These are phyloP conservation scores for Xanthia togata DNA, from an alignment of 2,888 invertebrate genomes.

Conservation along the genomic window DNA sequence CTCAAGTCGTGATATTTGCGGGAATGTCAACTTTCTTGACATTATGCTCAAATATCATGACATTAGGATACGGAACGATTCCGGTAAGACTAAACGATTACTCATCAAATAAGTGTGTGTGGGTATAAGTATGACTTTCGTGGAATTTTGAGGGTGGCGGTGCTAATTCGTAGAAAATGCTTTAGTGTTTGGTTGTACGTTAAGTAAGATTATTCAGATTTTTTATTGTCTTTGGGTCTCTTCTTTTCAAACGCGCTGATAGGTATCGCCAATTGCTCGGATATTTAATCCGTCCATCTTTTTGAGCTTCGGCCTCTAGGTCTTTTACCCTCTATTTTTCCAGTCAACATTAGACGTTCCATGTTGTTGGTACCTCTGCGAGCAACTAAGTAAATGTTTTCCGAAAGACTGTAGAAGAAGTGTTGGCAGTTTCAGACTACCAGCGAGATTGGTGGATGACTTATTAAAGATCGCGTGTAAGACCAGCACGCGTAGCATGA, in stretches of 20 bases:
- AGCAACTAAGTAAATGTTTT: background rate
- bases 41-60: slow-evolving; percentile 75
- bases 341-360: too few species aligned
- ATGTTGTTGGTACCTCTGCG: too few species aligned
- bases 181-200: background rate
- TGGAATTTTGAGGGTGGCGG: slow-evolving; percentile 27
- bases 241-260: too few species aligned
- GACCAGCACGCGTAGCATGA: too few species aligned
- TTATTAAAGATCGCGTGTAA: too few species aligned
- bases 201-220: slow-evolving; percentile 1
- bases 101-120: slow-evolving; percentile 28
- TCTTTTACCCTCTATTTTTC: too few species aligned
- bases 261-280: too few species aligned
- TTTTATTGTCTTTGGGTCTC: background rate
- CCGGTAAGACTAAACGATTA: slow-evolving; percentile 28
- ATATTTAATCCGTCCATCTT: too few species aligned
- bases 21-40: slow-evolving; percentile 79
- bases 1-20: slow-evolving; percentile 67
- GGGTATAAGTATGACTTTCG: slow-evolving; percentile 12
- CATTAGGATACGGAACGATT: slow-evolving; percentile 59
- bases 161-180: slow-evolving; percentile 13
- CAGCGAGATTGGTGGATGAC: too few species aligned
- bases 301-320: too few species aligned
- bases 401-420: background rate
- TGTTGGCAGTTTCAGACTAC: background rate